Percentiles rank a stretch among this genome's conserved stretches.
phyloP scores from a whole-genome alignment of 2,888 invertebrate species.

The Melinaea marsaeus region DNA sequence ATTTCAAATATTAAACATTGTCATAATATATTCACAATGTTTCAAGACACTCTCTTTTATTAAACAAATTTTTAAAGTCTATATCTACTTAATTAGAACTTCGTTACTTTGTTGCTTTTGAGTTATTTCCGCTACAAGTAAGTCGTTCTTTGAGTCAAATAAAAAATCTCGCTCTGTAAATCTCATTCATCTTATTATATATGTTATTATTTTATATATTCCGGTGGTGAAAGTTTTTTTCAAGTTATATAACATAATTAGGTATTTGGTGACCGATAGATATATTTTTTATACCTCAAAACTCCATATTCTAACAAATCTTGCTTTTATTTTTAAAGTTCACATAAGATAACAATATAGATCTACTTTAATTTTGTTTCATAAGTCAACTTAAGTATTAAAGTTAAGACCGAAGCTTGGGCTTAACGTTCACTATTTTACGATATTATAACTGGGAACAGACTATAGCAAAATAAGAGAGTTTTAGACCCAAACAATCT shows the following conservation, averaged over 20 bases:
- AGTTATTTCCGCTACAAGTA: constrained; percentile 11
- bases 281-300: no score
- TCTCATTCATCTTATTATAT: not conserved
- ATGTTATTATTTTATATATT: not conserved
- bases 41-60: constrained; percentile 13
- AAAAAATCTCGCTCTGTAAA: not conserved
- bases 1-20: not conserved
- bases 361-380: no score
- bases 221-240: not conserved
- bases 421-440: no score
- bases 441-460: no score
- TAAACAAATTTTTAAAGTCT: constrained; percentile 17
- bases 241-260: not conserved
- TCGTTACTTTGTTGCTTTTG: constrained; percentile 17
- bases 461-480: no score
- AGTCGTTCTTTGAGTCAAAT: not conserved
- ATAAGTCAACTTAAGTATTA: no score
- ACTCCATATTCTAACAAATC: no score
- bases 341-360: no score
- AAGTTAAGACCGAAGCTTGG: no score
- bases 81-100: constrained; percentile 15
- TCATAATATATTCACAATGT: not conserved
- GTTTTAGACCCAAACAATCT: no score
- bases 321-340: no score
- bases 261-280: no score